Base-by-base conservation (phyloP, 2,888 invertebrate genomes). In the Alsophila aescularia region DNA sequence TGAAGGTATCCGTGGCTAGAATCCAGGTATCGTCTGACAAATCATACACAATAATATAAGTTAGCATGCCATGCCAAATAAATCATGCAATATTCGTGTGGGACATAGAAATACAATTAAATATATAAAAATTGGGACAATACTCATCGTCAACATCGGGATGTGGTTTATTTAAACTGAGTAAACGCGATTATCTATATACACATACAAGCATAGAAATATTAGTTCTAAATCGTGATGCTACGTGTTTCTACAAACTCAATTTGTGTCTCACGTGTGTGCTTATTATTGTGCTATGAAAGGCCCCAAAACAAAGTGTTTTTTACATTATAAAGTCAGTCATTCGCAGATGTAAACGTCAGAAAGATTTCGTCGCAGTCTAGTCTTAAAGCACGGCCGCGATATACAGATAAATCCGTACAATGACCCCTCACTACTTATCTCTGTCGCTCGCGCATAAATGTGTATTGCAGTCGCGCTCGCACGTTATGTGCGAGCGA, bases 21-120 rank as follows among this genome's bases (percentile, higher is more conserved):
- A 90, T 86, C 91, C 90, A 81, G 90, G 88, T 82, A 90, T 87
- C 77, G 88, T 89, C 91, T 91, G 90, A 89, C 85, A 90, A 90
- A 90, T 83, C 69, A 81, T 85, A 90, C 84, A 91, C 80, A 90
- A 85, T 58, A 77, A 78, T 80, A 79, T 77, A 85, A 72, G 79
- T 90, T 88, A 90, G 79, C 90, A 91, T 91, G 90, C 90, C 90
- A 90, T 90, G 90, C 90, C 77, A 72, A 79, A 80, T 56, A 78
- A 67, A 80, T 79, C 89, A 89, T 90, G 89, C 90, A 83, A 78
- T 81, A 86, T 80, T 77, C 75, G 75, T 76, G 79, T 55, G 62
- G 64, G 72, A 68, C 69, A 69, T 58, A 77, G 62, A 70, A 61
- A 69, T 69, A 67, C 55, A 58, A 69, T 66, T 69, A 75, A 64